Evolutionary conservation across 2,113 vertebrate species (phyloP).

Genomic region (Toxostoma redivivum): DNA sequence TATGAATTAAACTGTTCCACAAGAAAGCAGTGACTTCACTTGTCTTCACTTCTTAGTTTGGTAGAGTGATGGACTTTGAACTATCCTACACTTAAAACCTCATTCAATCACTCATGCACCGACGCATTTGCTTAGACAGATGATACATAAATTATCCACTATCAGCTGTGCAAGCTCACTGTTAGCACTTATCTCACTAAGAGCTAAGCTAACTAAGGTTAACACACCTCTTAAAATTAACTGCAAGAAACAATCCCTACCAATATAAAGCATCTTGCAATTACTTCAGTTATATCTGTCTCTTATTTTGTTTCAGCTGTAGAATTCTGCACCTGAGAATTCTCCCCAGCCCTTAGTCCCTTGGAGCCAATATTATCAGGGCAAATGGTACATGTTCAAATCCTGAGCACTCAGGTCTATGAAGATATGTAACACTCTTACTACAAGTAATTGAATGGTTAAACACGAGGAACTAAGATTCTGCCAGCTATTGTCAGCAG

Average conservation of each 20-base stretch:
- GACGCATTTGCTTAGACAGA: background rate
- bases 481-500: background rate
- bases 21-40: background rate
- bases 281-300: background rate
- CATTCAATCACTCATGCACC: background rate
- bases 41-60: background rate
- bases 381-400: background rate
- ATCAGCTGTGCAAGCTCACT: background rate
- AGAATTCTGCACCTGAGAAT: background rate
- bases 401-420: background rate
- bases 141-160: background rate
- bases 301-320: background rate
- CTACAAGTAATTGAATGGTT: background rate
- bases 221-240: background rate
- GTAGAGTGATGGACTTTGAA: background rate
- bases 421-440: background rate
- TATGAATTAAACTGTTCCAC: constrained; percentile 45
- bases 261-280: background rate
- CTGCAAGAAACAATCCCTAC: background rate
- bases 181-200: background rate
- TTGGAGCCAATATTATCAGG: background rate
- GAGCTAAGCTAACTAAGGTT: background rate
- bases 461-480: background rate
- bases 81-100: background rate
- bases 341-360: background rate